These are phyloP conservation scores for Charanyca ferruginea DNA, from an alignment of 2,888 invertebrate genomes.

Conservation along the genomic window DNA sequence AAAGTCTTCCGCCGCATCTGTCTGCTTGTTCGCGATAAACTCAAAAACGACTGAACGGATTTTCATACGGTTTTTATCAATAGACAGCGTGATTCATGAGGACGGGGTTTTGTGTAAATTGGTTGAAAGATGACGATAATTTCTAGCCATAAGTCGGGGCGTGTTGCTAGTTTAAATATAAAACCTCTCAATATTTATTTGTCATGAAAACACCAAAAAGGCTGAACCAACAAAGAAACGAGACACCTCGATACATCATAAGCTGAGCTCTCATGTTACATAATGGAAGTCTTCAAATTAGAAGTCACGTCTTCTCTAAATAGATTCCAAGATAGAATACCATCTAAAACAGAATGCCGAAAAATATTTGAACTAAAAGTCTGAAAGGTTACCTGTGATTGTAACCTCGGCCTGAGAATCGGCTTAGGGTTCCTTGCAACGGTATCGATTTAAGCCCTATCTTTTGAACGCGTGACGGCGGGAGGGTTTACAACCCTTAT, in stretches of 20 bases:
- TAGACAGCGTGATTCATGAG: too few relatives aligned
- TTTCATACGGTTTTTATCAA: too few relatives aligned
- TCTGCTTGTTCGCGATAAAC: too few relatives aligned
- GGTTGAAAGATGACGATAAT: too few relatives aligned
- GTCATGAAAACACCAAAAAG: slow-evolving; percentile 54
- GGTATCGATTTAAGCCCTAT: slow-evolving; percentile 63
- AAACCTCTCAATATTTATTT: slow-evolving; percentile 21
- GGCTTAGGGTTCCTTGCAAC: slow-evolving; percentile 46
- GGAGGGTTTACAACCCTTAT: slow-evolving; percentile 43
- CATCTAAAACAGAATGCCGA: slow-evolving; percentile 2
- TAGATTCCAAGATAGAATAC: slow-evolving; percentile 2
- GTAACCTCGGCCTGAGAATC: slow-evolving; percentile 24
- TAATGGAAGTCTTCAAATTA: slow-evolving; percentile 30
- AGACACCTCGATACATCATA: slow-evolving; percentile 43
- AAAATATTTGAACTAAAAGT: slow-evolving; percentile 33
- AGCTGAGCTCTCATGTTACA: slow-evolving; percentile 26
- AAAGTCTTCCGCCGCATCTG: too few relatives aligned
- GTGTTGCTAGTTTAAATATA: too few relatives aligned
- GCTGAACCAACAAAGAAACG: slow-evolving; percentile 34
- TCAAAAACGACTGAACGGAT: too few relatives aligned
- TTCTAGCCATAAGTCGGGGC: too few relatives aligned
- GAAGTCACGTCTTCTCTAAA: slow-evolving; percentile 10
- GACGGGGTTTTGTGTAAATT: too few relatives aligned
- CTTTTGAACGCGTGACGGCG: slow-evolving; percentile 42
- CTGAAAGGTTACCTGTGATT: slow-evolving; percentile 37